Conservation (phyloP, 2,888 invertebrate species). For the Entomobrya proxima region DNA sequence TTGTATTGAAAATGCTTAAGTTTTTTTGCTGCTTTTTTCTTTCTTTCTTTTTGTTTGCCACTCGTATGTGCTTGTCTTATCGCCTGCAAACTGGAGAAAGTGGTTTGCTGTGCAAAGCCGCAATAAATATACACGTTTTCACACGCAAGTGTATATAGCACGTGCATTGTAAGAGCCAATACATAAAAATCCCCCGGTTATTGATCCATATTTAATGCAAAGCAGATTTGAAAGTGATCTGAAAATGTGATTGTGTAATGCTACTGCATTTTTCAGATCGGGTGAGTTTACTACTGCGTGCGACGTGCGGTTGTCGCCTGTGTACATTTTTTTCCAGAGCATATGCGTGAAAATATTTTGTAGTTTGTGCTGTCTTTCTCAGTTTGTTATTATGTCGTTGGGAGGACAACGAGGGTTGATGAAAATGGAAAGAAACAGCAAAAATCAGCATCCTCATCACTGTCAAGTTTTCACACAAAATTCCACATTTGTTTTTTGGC, state of each 20-base stretch:
- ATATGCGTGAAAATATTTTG: too few species aligned
- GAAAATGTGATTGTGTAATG: background rate
- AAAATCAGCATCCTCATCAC: constrained; percentile 4
- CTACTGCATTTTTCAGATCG: background rate
- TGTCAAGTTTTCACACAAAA: background rate
- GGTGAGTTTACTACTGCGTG: too few species aligned
- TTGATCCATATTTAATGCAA: background rate
- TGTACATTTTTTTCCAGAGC: too few species aligned
- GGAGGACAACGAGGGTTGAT: background rate
- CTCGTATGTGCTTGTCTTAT: too few species aligned
- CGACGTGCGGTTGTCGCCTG: too few species aligned
- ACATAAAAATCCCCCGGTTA: background rate
- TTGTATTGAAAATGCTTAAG: too few species aligned
- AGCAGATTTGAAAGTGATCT: background rate
- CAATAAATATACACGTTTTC: background rate
- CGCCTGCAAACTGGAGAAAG: too few species aligned
- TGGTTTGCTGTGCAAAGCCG: background rate
- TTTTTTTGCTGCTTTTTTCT: too few species aligned
- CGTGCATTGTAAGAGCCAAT: background rate
- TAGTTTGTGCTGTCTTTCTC: background rate
- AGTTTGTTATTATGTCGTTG: background rate
- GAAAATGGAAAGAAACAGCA: background rate
- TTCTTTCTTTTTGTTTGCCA: too few species aligned
- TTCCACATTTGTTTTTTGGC: background rate
- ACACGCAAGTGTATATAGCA: background rate